Evolutionary conservation across 2,888 invertebrate genomes (phyloP), one percentile per base, ranked within the genome.

Genomic region (Drosophila subquinaria): DNA sequence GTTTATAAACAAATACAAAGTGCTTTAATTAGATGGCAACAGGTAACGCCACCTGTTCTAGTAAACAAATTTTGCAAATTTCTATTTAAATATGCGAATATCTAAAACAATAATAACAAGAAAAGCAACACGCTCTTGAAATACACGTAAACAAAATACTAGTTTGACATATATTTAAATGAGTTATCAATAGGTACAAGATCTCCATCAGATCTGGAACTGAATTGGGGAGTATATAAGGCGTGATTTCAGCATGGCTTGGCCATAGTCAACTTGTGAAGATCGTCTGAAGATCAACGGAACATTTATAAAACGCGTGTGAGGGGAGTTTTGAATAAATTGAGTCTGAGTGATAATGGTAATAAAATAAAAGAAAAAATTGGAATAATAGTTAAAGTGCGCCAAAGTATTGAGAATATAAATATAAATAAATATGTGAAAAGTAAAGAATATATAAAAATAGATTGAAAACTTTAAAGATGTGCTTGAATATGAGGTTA

Each of bases 91-190:
- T 76, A 81, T 76, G 72, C 69, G 59, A 73, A 69, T 63, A 65
- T 48, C 42, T 27, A 38, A 53, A 43, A 38, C 48, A 27, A 64
- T 43, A 76, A 67, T 48, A 81, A 73, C 56, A 66, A 60, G 60
- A 61, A 53, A 38, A 50, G 23, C 61, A 82, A 72, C 65, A 57
- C 62, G 74, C 81, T 71, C 51, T 76, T 67, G 63, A 86, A 79
- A 90, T 82, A 66, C 52, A 55, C 33, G 77, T 77, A 91, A 92
- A 92, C 89, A 91, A 90, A 90, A 91, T 91, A 92, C 92, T 80
- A 86, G 92, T 91, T 92, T 91, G 70, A 72, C 76, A 69, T 80
- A 73, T 90, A 91, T 92, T 91, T 76, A 91, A 91, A 90, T 87
- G 77, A 82, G 76, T 47, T 51, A 48, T 48, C 59, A 17, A 36